Evolutionary conservation across 2,888 invertebrate species (phyloP).

Genomic region (Acanthosepion lycidas): DNA sequence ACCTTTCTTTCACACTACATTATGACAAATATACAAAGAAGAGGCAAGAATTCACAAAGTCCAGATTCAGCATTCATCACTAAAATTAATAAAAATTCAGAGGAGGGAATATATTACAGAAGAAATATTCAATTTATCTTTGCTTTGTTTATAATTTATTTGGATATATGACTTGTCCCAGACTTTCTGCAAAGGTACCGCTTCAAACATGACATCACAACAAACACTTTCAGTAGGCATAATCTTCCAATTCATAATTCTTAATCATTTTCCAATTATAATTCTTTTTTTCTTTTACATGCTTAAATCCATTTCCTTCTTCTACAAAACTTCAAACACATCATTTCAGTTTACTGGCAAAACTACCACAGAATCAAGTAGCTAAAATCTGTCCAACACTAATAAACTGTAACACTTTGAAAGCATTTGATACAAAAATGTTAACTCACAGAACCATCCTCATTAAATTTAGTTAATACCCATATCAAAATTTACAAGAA

Average conservation of each 20-base stretch:
- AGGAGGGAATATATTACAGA: not conserved
- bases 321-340: not conserved
- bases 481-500: not conserved
- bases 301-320: not conserved
- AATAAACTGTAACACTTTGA: not conserved
- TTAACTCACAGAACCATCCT: not conserved
- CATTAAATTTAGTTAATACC: not conserved
- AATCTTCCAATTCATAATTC: not conserved
- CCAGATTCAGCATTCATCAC: not conserved
- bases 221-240: not conserved
- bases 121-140: not conserved
- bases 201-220: not conserved
- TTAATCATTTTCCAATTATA: not conserved
- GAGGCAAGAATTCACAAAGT: not conserved
- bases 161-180: not conserved
- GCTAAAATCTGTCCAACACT: not conserved
- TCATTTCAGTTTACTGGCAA: not conserved
- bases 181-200: slow-evolving; percentile 35
- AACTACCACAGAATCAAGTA: not conserved
- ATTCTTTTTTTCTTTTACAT: not conserved
- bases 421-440: not conserved
- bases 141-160: not conserved
- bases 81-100: not conserved
- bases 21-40: not conserved
- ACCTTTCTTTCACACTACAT: not conserved